Evolutionary conservation across 2,113 vertebrate species (phyloP), one percentile per base, ranked within the genome.

Genomic region (Lophochroa leadbeateri): DNA sequence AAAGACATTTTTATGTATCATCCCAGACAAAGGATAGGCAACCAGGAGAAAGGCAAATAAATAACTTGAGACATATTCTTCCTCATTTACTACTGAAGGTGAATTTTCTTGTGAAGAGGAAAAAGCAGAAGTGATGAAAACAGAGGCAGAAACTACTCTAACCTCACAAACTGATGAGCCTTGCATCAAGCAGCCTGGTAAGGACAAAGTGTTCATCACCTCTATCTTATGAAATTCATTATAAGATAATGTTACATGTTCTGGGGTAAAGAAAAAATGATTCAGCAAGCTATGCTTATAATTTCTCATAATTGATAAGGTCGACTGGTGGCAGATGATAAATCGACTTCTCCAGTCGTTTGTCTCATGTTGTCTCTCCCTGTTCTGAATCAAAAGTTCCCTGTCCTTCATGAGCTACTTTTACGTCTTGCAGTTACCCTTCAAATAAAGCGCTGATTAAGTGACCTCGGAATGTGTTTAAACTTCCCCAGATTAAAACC

Each of bases 241-340:
- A 82, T 39, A 86, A 92, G 88, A 75, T 41, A 64, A 78, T 8
- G 9, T 9, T 61, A 67, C 13, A 24, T 2, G 3, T 77, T 63
- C n/a, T 8, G 41, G 35, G 37, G 35, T 44, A 61, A 43, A 92
- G 83, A 86, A 39, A 37, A 31, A 37, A 27, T 6, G 68, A 71
- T 19, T 53, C 65, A 58, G 49, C 74, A 84, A 93, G 17, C 17
- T 79, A 33, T 37, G 46, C 67, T 58, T 65, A 13, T 79, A 75
- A 82, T 81, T 94, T 68, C 33, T 94, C 43, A 68, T 83, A 82
- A 94, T 69, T 90, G 90, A 90, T 75, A 96, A 82, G 44, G 25
- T 19, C 3, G 27, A 9, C 76, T 8, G 63, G 41, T 39, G 50
- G 39, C 89, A 95, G 82, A 67, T 90, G 91, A 82, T 28, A 94